These are phyloP conservation scores for Cheirogaleus medius DNA, from an alignment of 2,113 vertebrate species.

Conservation along the genomic window DNA sequence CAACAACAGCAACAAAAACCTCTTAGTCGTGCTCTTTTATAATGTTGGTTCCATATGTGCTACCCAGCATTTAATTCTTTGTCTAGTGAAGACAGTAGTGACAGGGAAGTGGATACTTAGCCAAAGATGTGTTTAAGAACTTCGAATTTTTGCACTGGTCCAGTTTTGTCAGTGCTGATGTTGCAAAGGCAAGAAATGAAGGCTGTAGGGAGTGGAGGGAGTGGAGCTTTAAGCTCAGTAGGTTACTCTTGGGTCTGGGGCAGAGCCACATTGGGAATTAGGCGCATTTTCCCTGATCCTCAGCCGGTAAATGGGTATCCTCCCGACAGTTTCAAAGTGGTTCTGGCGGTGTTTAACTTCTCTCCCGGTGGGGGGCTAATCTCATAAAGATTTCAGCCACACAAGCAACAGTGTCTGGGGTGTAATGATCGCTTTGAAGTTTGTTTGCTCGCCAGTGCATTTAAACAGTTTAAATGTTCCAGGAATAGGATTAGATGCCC, in stretches of 20 bases:
- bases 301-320: slow-evolving; percentile 80
- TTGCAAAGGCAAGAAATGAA: slow-evolving; percentile 1
- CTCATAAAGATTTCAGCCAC: slow-evolving; percentile 90
- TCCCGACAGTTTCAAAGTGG: slow-evolving; percentile 85
- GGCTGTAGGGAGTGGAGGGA: background rate
- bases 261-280: slow-evolving; percentile 60
- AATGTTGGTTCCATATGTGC: background rate
- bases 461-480: slow-evolving; percentile 88
- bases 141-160: background rate
- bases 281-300: slow-evolving; percentile 70
- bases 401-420: slow-evolving; percentile 88
- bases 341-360: slow-evolving; percentile 84
- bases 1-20: background rate
- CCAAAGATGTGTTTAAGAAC: slow-evolving; percentile 47
- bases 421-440: slow-evolving; percentile 92
- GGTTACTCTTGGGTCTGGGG: slow-evolving; percentile 2
- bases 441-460: slow-evolving; percentile 89
- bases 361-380: slow-evolving; percentile 87
- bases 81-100: background rate
- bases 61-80: background rate
- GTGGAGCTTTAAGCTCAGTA: background rate
- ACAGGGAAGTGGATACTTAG: background rate
- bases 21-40: background rate
- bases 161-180: background rate
- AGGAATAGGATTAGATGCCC: slow-evolving; percentile 91